phyloP scores from a whole-genome alignment of 2,888 invertebrate genomes.

The Polia nebulosa region DNA sequence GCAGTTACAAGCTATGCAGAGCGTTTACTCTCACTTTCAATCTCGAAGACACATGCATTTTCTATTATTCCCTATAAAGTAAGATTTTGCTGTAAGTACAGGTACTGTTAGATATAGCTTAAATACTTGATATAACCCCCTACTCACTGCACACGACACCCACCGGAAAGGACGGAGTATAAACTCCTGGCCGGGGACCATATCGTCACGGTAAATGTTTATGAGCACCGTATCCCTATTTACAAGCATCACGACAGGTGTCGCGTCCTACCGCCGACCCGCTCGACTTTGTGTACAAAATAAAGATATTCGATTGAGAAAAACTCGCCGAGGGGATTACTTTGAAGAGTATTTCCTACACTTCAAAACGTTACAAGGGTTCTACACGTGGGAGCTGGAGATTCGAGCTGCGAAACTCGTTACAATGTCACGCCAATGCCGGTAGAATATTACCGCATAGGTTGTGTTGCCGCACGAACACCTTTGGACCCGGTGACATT shows the following conservation, averaged over 20 bases:
- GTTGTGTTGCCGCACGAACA: conserved; percentile 33
- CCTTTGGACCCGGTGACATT: conserved; percentile 53
- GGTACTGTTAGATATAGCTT: not conserved
- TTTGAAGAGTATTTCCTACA: not conserved
- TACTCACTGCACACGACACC: not conserved
- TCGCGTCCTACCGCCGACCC: conserved; percentile 5
- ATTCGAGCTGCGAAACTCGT: conserved; percentile 30
- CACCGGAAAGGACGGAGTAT: conserved; percentile 41
- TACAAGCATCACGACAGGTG: conserved; percentile 27
- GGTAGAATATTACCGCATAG: conserved; percentile 51
- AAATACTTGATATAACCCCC: conserved; percentile 5
- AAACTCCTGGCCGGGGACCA: conserved; percentile 41
- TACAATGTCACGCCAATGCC: conserved; percentile 45
- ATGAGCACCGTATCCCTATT: conserved; percentile 37
- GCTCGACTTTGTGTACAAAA: conserved; percentile 34
- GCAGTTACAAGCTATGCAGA: not conserved
- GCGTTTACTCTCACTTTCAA: conserved; percentile 7
- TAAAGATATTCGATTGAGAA: conserved; percentile 36
- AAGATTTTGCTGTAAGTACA: not conserved
- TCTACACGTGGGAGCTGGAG: conserved; percentile 19
- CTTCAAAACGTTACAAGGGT: conserved; percentile 5
- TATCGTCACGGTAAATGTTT: conserved; percentile 50
- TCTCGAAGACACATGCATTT: not conserved
- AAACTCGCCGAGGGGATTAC: conserved; percentile 13
- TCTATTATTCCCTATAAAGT: too few relatives aligned